Conservation (phyloP, 2,797 vertebrate genomes). For the Acrocephalus scirpaceus region DNA sequence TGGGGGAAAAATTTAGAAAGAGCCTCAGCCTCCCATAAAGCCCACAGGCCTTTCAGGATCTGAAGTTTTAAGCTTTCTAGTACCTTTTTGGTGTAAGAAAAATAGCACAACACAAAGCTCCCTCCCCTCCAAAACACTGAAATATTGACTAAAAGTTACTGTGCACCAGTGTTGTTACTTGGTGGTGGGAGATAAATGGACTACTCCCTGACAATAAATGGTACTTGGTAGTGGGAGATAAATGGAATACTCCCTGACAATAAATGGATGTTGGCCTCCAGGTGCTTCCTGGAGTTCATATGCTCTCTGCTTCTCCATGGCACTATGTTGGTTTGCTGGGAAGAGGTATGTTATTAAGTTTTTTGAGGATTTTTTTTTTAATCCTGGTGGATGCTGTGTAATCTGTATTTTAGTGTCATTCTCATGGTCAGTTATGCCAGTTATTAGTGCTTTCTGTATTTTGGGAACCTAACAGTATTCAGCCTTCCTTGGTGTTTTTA, state of each 20-base stretch:
- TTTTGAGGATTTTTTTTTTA: background rate
- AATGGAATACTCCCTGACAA: background rate
- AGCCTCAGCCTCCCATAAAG: background rate
- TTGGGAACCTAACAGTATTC: background rate
- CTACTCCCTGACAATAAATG: background rate
- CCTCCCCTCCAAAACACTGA: background rate
- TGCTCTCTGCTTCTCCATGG: background rate
- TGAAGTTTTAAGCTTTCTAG: background rate
- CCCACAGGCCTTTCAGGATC: background rate
- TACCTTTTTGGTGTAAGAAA: background rate
- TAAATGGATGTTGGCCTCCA: background rate
- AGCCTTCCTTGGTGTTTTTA: constrained; percentile 17
- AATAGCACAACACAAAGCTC: background rate
- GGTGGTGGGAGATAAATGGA: background rate
- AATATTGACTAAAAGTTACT: background rate
- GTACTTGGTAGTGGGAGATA: background rate
- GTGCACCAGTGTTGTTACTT: background rate
- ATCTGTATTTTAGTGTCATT: constrained; percentile 1
- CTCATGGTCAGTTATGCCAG: background rate
- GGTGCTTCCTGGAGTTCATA: background rate
- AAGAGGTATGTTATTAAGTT: background rate
- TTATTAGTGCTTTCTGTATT: constrained; percentile 1
- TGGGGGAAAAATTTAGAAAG: background rate
- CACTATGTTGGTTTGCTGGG: background rate
- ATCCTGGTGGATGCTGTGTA: constrained; percentile 7